Evolutionary conservation across 2,797 vertebrate species (phyloP), one percentile per base, ranked within the genome.

Genomic region (Simalia tracyae): DNA sequence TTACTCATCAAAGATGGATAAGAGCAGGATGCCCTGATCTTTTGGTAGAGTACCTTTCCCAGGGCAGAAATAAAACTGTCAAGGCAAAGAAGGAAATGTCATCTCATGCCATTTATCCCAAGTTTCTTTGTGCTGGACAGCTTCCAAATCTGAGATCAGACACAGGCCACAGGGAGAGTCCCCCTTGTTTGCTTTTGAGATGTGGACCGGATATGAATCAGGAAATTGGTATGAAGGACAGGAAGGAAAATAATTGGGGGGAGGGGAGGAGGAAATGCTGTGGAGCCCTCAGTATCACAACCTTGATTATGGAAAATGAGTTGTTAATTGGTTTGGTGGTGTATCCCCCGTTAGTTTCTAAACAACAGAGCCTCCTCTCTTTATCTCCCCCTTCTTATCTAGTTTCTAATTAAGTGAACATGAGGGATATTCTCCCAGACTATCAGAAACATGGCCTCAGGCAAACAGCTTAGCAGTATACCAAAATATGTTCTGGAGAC

Each of bases 1-100:
- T 91, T 95, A 36, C 85, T 93, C 93, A 3, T 28, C 86, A 92
- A 93, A 96, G 95, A 95, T 92, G 92, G 95, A 94, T 94, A 93
- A 93, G 92, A 94, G 90, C 60, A 86, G 91, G 92, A 95, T 95
- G 93, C 94, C 93, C 89, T 93, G 17, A 89, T 89, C 96, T 94
- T 93, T 95, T 89, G 61, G 54, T 17, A 64, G 88, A 95, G 84
- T 89, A 85, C 92, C 93, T 94, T 95, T 94, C 94, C 91, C 81
- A 91, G 89, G 94, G 95, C 66, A 92, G 59, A 87, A 90, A 87
- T 61, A 85, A 93, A 95, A 94, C 95, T 95, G 94, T 93, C 93
- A 60, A 91, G 66, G 92, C 93, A 92, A 94, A 94, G 89, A 90
- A 81, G 88, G 93, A 94, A 93, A 93, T 89, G 86, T 56, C 81